A percentile compares a stretch with the other conserved stretches of the same genome.
phyloP scores from a whole-genome alignment of 2,113 vertebrate genomes.

The Perca flavescens region DNA sequence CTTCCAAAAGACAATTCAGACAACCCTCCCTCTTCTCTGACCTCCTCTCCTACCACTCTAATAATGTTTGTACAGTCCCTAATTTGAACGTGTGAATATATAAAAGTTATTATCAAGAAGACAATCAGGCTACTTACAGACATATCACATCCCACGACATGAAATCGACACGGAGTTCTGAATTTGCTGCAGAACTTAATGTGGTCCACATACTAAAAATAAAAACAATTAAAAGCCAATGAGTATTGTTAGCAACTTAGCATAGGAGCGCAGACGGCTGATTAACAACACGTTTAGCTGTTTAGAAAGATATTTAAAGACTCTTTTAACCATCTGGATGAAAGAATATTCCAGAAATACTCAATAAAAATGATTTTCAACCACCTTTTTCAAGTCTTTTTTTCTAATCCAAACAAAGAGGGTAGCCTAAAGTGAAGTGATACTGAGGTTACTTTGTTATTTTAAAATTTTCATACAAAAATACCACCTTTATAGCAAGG shows the following conservation, averaged over 20 bases:
- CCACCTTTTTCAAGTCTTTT: not conserved
- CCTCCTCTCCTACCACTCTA: not conserved
- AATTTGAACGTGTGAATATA: not conserved
- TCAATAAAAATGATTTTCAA: not conserved
- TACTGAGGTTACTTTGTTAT: not conserved
- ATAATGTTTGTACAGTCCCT: not conserved
- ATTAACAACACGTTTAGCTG: not conserved
- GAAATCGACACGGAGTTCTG: constrained; percentile 83
- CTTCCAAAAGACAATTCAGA: not conserved
- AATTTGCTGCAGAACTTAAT: constrained; percentile 85
- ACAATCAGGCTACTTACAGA: constrained; percentile 75
- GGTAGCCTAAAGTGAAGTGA: too few species aligned
- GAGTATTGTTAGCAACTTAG: not conserved
- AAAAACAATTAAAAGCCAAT: not conserved
- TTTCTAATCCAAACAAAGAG: not conserved
- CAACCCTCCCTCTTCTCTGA: not conserved
- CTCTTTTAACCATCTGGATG: not conserved
- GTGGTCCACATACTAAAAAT: constrained; percentile 82
- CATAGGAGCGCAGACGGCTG: not conserved
- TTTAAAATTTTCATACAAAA: not conserved
- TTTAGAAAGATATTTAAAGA: not conserved
- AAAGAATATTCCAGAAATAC: not conserved
- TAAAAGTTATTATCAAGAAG: not conserved
- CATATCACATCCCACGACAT: constrained; percentile 84
- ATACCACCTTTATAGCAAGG: not conserved